phyloP scores from a whole-genome alignment of 2,113 vertebrate genomes.

The Oreochromis tanganicae region DNA sequence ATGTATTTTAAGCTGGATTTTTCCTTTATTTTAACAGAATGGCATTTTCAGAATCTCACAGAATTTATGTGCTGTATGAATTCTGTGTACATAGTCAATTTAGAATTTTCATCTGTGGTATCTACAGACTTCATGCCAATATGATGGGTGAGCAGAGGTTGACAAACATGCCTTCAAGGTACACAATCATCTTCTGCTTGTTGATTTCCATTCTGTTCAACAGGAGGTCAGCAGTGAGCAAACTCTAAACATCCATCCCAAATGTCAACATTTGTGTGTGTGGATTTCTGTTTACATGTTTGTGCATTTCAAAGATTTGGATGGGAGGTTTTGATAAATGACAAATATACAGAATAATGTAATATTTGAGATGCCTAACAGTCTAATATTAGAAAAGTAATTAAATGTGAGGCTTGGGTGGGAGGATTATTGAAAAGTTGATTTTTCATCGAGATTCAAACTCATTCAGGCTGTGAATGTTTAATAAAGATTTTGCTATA shows the following conservation, averaged over 20 bases:
- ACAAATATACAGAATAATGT: neutral
- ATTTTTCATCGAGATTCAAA: neutral
- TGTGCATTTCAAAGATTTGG: neutral
- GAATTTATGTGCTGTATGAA: neutral
- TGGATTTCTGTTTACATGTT: neutral
- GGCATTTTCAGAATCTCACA: neutral
- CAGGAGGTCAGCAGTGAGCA: neutral
- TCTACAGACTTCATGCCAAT: neutral
- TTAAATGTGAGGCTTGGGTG: neutral
- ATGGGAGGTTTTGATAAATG: neutral
- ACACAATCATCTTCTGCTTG: neutral
- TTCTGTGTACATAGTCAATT: neutral
- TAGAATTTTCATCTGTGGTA: neutral
- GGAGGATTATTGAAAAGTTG: neutral
- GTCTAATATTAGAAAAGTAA: neutral
- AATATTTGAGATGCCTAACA: neutral
- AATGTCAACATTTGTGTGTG: neutral
- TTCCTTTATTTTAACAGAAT: neutral
- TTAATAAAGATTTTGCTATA: neutral
- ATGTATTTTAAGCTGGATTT: rapidly evolving
- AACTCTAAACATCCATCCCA: neutral
- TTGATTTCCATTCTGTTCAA: neutral
- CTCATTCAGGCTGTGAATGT: neutral
- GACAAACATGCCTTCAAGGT: neutral
- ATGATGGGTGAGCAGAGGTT: neutral